Evolutionary conservation across 2,888 invertebrate species (phyloP), one percentile per base, ranked within the genome.

Genomic region (Amphipyra tragopoginis): DNA sequence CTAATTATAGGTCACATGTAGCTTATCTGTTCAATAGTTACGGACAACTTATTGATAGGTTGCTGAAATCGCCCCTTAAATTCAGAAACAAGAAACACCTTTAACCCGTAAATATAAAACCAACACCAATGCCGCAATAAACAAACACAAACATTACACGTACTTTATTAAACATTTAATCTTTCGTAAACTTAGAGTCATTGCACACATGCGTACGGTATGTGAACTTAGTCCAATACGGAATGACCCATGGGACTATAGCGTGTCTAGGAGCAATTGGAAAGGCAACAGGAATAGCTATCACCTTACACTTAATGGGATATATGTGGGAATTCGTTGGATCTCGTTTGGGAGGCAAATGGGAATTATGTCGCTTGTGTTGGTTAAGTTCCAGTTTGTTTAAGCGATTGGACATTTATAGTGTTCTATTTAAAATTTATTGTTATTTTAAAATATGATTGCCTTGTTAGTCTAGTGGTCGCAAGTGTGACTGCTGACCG

Each of bases 221-320:
- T 50, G 26, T 66, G 60, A 61, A 72, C 56, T 7, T 44, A 33
- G 33, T 49, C 29, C 34, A 39, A 40, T 21, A 63, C 44, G 44
- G 51, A 57, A 61, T 71, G 64, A 52, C 70, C 75, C 63, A 48
- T 29, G 8, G 45, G 13, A 51, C 56, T 26, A 38, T 66, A 1
- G 85, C 88, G 89, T 89, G 89, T 77, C 76, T 79, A 65, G 69
- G 66, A 64, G 88, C 88, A 86, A 87, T 89, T 87, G 69, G 65
- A 73, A 78, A 65, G 47, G 45, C 59, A 43, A 58, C 65, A 76
- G 75, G 65, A 75, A 71, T 68, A 48, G 54, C 60, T 80, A 79
- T 76, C 74, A 64, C 74, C 61, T 73, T 76, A 72, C 76, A 65
- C 61, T 60, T 79, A 73, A 80, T 80, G 64, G 76, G 68, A 84